phyloP scores from a whole-genome alignment of 2,888 invertebrate genomes.

The Syrista parreyssii region DNA sequence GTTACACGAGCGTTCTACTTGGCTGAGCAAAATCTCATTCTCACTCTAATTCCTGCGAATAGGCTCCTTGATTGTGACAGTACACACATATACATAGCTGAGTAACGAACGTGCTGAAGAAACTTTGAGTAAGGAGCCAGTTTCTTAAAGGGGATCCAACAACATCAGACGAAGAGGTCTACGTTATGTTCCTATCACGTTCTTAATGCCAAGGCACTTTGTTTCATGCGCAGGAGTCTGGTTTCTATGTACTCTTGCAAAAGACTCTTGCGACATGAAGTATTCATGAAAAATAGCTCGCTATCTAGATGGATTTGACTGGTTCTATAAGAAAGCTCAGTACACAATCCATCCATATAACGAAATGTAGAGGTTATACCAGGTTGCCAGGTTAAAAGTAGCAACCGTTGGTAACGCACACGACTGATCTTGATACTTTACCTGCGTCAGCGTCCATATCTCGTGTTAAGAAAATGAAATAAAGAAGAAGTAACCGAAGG shows the following conservation, averaged over 20 bases:
- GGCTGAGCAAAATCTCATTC: slow-evolving; percentile 30
- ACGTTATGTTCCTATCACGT: not conserved
- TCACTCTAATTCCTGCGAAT: slow-evolving; percentile 14
- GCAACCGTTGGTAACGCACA: not conserved
- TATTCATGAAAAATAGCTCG: not conserved
- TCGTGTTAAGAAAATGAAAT: not conserved
- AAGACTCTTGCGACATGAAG: not conserved
- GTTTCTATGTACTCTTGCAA: not conserved
- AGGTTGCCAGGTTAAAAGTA: not conserved
- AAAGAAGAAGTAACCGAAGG: not conserved
- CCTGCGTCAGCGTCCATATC: not conserved
- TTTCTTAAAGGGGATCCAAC: not conserved
- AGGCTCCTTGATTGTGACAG: not conserved
- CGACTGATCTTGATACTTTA: not conserved
- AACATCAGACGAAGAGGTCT: slow-evolving; percentile 2
- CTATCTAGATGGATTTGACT: not conserved
- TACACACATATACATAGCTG: not conserved
- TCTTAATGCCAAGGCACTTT: slow-evolving; percentile 5
- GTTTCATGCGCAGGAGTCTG: not conserved
- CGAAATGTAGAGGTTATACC: not conserved
- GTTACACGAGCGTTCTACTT: slow-evolving; percentile 39
- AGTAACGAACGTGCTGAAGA: not conserved
- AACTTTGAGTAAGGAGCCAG: not conserved
- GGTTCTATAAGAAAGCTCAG: not conserved
- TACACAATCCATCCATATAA: not conserved